Evolutionary conservation across 92 coral and sea anemone species (phyloP), one percentile per base, ranked within the genome.

Genomic region (Palythoa grandiflora): DNA sequence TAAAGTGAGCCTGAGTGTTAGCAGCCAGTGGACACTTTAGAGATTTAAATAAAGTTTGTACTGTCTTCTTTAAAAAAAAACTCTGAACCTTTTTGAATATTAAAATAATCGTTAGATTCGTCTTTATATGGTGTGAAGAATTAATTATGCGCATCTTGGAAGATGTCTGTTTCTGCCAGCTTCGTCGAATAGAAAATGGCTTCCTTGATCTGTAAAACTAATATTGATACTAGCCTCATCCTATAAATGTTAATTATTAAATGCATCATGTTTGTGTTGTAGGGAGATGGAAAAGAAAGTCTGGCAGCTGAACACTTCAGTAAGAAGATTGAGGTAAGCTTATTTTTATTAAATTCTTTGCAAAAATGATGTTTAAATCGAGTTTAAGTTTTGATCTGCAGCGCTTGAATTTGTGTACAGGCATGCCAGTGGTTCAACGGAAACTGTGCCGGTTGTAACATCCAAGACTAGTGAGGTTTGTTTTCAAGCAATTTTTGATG

Each of bases 221-320:
- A 15, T 38, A 2, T 0, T 40, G 0, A 2, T 8, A 44, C 50
- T 44, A 2, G 50, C 50, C 50, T 44, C 50, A 9, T 51, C 36
- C 48, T 35, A 17, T 15, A 12, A 38, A 44, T 53, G 66, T 2
- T 13, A 17, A 16, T 78, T 39, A 35, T 52, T 40, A 38, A 38
- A 37, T 71, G n/a, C 51, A 15, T 78, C n/a, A 13, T 77, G 76
- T 90, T 71, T 50, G 17, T 16, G 63, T 36, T 35, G 8, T 78
- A 97, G 99, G 76, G 98, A 95, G 81, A 97, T 97, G 98, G 94
- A 94, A 71, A 93, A 90, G 47, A 97, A 97, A 81, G 98, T 97
- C 68, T 97, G 99, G 99, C 96, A 95, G 84, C 73, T 97, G 54
- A 95, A 97, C 86, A 92, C 98, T 17, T 88, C 99, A 48, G 93